Base-by-base conservation (phyloP, 2,113 vertebrate genomes). In the Ptilonorhynchus violaceus region DNA sequence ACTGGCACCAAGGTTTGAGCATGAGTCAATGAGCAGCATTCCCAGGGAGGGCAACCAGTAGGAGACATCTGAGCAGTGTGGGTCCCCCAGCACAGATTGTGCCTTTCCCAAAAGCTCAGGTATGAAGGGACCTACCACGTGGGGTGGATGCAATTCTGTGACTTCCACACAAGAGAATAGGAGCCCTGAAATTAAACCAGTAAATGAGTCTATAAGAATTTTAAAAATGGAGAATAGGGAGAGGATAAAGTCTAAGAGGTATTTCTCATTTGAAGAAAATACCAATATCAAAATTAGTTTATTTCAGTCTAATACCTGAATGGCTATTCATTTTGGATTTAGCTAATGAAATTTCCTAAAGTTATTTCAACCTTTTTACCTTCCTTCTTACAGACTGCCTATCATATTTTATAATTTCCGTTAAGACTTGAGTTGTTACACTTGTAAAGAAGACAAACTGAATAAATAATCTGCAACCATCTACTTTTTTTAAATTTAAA, bases 71-170 rank as follows among this genome's bases (percentile, higher is more conserved):
- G 30, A 46, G 30, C 15, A 55, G 4, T 20, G 17, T 33, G 13
- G 3, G 2, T 1, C 3, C 3, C 3, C 15, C 25, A 30, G 13
- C 0, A 0, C 3, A 77, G 23, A 16, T 21, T 7, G 55, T 33
- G n/a, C 11, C 16, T 87, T 73, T 73, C 42, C 30, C 33, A 60
- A n/a, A 75, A 47, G 11, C 30, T 73, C 14, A 24, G 6, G 1
- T n/a, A 13, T 47, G 35, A 81, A 44, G 35, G 4, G 6, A 63
- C 11, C 28, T 50, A 19, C 28, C 6, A 13, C 2, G 6, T 23
- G 5, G 5, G 7, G 53, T 18, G 7, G 35, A 50, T 53, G 55
- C 13, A 42, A 42, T 31, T 74, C 42, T 73, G 11, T 62, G 47
- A 58, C 4, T 37, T 58, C 31, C n/a, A 77, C 10, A 59, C 6